Base-by-base conservation (phyloP, 2,113 vertebrate species). In the Melospiza georgiana region DNA sequence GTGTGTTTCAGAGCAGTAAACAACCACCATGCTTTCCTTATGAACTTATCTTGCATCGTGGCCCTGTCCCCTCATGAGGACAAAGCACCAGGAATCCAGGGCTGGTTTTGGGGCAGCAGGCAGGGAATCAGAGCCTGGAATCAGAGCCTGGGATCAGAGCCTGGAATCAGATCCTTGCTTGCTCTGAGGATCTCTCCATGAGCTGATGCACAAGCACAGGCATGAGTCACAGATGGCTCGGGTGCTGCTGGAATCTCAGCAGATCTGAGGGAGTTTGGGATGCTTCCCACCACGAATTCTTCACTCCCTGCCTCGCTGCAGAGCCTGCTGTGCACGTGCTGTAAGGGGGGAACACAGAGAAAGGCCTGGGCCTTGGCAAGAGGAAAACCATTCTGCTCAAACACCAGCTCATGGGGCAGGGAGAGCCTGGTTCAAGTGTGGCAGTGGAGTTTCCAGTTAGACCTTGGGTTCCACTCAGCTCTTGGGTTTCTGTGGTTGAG, bases 181-280 rank as follows among this genome's bases (percentile, higher is more conserved):
- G 61, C 77, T 82, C 86, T 20, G 67, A 86, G 68, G 85, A 66
- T 63, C 59, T 67, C 79, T 84, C 58, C 73, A 49, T 1, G 73
- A 91, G 54, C 3, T 95, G 94, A 63, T 0, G 24, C 89, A 94
- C 65, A 39, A 25, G 69, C 83, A 82, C 1, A 33, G 78, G 67
- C 86, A 94, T 91, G 91, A 97, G 80, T 92, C 94, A 92, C 96
- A 93, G 89, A 97, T 90, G 89, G 83, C 84, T 89, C 0, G 1
- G 66, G 58, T 43, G 57, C 65, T 21, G 51, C 3, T 97, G 86
- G 89, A 94, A 95, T 81, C 68, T 84, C 93, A 84, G 0, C 86
- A 87, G 93, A 94, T 67, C 94, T 65, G 52, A 89, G 66, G 1
- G 57, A 95, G 61, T 84, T 92, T 95, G 84, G 94, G 95, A 96